These are phyloP conservation scores for Neogale vison DNA, from an alignment of 2,113 vertebrate species.

Conservation along the genomic window DNA sequence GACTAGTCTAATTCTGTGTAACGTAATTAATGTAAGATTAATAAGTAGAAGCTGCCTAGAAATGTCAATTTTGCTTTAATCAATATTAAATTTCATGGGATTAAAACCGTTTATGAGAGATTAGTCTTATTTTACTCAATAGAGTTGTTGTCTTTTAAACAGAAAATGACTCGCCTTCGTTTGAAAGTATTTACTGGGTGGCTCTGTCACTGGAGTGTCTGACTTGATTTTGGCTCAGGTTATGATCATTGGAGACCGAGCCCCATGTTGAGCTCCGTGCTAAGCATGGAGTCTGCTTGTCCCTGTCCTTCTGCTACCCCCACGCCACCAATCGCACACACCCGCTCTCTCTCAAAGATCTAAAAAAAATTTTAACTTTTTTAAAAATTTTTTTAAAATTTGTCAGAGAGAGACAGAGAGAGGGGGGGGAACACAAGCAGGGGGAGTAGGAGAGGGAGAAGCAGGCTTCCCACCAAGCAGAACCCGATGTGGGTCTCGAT, in stretches of 20 bases:
- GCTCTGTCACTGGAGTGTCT: neutral
- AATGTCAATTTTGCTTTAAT: neutral
- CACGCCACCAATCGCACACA: neutral
- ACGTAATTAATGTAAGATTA: neutral
- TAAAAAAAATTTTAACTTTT: neutral
- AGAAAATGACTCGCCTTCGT: neutral
- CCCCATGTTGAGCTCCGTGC: neutral
- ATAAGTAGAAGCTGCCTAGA: neutral
- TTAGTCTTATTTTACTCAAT: neutral
- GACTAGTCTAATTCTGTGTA: neutral
- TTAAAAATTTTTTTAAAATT: no score
- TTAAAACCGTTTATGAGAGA: neutral
- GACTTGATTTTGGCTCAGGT: neutral
- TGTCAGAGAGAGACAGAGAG: no score
- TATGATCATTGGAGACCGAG: neutral
- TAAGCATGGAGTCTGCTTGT: neutral
- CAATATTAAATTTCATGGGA: neutral
- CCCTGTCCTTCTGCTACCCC: neutral
- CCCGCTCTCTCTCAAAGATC: neutral
- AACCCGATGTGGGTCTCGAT: no score
- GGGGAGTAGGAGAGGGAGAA: no score
- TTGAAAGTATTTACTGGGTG: neutral
- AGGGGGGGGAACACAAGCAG: no score
- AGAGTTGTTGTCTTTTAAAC: neutral
- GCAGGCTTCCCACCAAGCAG: no score